Base-by-base conservation (phyloP, 2,113 vertebrate species). In the Numida meleagris region DNA sequence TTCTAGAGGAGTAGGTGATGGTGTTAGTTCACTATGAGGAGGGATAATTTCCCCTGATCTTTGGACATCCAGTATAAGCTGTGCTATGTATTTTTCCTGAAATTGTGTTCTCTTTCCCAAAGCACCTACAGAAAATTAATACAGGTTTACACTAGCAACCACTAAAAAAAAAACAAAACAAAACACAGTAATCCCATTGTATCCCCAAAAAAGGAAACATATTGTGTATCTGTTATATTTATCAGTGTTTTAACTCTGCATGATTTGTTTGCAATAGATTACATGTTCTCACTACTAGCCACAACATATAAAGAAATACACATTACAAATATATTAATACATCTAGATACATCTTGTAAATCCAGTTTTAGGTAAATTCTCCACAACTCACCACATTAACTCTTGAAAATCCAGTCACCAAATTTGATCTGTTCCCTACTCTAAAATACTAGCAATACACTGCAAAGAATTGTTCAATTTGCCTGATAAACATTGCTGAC, bases 101-200 rank as follows among this genome's bases (percentile, higher is more conserved):
- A 98, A 99, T 29, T 97, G 98, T 23, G 99, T 99, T 88, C 99
- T 98, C 97, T 99, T 99, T 19, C 99, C 99, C 84, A 99, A 97
- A 92, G 98, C 99, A 96, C 99, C 99, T 99, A 86, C 18, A 96
- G 82, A 73, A 96, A 94, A 77, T 51, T 34, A 78, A 94, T 48
- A 21, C 15, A 93, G 4, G 5, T 86, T 90, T 51, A 65, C 38
- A 66, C 34, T 78, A 76, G 59, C 14, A 40, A 91, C 51, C 24
- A 61, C 9, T 63, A 73, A 40, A 78, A 80, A 4, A 29, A 53
- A 16, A 43, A 0, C 11, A 78, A 72, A 38, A 71, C 79, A 4
- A n/a, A n/a, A n/a, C n/a, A 0, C 13, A 84, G 27, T 14, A 85
- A 89, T 29, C 8, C 7, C 16, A 88, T 20, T 31, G 27, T 53